phyloP scores from a whole-genome alignment of 2,888 invertebrate species.

The Philereme vetulata region DNA sequence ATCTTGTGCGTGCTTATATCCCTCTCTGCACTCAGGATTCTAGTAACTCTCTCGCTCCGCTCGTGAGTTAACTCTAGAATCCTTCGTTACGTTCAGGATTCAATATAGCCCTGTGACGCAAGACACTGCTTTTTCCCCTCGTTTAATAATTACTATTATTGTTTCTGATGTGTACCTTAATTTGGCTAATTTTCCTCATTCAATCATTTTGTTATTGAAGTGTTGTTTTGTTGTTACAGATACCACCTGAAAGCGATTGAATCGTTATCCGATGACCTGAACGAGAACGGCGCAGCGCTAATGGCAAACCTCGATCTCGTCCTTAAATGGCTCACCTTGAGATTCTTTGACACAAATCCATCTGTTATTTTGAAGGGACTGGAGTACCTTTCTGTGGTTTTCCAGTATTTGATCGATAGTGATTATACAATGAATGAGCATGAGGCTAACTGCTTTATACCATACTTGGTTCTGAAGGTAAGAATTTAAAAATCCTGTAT shows the following conservation, averaged over 20 bases:
- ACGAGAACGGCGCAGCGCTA: constrained; percentile 90
- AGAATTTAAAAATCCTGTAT: constrained; percentile 22
- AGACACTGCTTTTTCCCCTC: too few relatives aligned
- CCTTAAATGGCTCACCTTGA: constrained; percentile 97
- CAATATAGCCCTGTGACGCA: too few relatives aligned
- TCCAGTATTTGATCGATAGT: constrained; percentile 90
- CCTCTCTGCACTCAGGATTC: too few relatives aligned
- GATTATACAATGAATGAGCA: constrained; percentile 94
- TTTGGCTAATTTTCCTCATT: too few relatives aligned
- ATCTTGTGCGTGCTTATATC: too few relatives aligned
- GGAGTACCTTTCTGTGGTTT: constrained; percentile 94
- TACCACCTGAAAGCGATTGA: constrained; percentile 98
- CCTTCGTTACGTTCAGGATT: too few relatives aligned
- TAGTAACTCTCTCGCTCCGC: too few relatives aligned
- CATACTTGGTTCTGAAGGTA: constrained; percentile 96
- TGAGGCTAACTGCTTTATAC: constrained; percentile 97
- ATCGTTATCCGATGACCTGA: constrained; percentile 91
- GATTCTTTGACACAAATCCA: constrained; percentile 99
- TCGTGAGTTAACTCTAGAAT: too few relatives aligned
- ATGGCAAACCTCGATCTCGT: constrained; percentile 96
- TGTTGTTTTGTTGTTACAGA: constrained; percentile 70
- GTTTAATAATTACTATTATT: too few relatives aligned
- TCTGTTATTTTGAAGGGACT: constrained; percentile 97
- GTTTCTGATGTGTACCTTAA: too few relatives aligned
- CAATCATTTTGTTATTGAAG: too few relatives aligned